Conservation (phyloP, 2,888 invertebrate genomes). For the Tiliacea citrago region DNA sequence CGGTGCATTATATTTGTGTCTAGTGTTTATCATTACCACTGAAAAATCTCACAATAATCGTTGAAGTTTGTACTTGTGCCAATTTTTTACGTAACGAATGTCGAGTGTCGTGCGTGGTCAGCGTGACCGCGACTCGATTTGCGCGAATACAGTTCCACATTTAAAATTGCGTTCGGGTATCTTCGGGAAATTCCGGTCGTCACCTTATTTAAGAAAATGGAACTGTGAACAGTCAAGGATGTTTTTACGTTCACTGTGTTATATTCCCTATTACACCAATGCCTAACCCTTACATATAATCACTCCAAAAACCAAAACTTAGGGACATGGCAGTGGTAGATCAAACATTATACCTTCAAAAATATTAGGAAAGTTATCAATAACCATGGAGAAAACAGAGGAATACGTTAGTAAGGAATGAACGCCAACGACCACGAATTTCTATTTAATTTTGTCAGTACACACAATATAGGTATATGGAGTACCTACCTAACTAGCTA, state of each 20-base stretch:
- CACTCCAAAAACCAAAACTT: too few species aligned
- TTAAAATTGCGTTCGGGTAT: constrained; percentile 28
- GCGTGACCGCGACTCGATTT: constrained; percentile 34
- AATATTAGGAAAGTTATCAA: too few species aligned
- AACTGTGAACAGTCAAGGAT: too few species aligned
- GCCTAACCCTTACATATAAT: too few species aligned
- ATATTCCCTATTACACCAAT: too few species aligned
- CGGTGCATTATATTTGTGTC: constrained; percentile 57
- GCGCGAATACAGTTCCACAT: constrained; percentile 23
- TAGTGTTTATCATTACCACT: constrained; percentile 35
- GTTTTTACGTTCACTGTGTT: too few species aligned
- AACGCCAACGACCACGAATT: background rate
- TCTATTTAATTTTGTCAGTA: constrained; percentile 21
- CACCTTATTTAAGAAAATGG: too few species aligned
- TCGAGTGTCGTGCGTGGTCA: constrained; percentile 38
- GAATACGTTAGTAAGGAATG: too few species aligned
- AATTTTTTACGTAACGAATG: constrained; percentile 66
- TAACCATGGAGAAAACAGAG: too few species aligned
- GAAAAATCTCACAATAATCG: constrained; percentile 47
- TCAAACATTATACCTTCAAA: too few species aligned
- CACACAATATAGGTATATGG: background rate
- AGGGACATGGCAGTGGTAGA: too few species aligned
- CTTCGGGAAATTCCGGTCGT: constrained; percentile 26
- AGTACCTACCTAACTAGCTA: background rate
- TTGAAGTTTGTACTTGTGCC: constrained; percentile 66